Conservation (phyloP, 2,113 vertebrate species). For the Pollimyrus isidori region DNA sequence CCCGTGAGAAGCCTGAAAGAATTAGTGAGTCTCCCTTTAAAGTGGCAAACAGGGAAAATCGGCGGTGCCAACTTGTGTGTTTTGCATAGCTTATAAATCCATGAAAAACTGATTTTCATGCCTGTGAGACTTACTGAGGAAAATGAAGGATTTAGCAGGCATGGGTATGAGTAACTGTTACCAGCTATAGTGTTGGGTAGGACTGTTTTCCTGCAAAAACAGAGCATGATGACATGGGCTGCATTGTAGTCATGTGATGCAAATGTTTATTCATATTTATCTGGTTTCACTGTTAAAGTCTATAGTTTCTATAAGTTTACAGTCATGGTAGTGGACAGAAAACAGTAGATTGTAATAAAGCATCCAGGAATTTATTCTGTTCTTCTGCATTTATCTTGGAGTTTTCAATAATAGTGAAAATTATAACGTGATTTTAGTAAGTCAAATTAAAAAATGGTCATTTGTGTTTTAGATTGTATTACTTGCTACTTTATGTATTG, state of each 20-base stretch:
- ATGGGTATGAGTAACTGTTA: background rate
- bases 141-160: background rate
- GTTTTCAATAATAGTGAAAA: background rate
- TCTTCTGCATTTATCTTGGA: background rate
- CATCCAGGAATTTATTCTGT: background rate
- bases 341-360: background rate
- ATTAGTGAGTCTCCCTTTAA: background rate
- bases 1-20: background rate
- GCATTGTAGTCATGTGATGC: background rate
- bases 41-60: background rate
- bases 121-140: background rate
- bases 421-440: background rate
- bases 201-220: background rate
- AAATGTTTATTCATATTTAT: background rate
- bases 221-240: background rate
- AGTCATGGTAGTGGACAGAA: background rate
- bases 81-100: background rate
- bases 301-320: background rate
- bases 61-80: background rate
- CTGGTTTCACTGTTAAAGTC: background rate
- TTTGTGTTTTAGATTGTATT: background rate
- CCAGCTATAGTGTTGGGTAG: background rate
- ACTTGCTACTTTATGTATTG: background rate
- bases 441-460: background rate
- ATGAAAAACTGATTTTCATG: background rate